These are phyloP conservation scores for Meiosimyza platycephala DNA, from an alignment of 2,888 invertebrate genomes.

Conservation along the genomic window DNA sequence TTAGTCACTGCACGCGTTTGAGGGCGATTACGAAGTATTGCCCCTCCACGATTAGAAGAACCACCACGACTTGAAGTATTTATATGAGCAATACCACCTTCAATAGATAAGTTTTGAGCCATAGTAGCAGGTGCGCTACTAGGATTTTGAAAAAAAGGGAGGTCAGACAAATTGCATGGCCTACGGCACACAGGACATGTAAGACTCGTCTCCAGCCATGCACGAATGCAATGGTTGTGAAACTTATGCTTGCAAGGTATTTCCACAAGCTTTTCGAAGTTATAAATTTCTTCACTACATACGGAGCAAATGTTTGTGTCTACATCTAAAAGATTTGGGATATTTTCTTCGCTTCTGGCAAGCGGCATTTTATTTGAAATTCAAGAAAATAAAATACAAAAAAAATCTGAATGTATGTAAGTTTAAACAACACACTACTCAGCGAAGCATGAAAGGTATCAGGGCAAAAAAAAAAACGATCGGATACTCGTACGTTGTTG, in stretches of 20 bases:
- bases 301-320: neutral
- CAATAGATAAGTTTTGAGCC: neutral
- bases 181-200: neutral
- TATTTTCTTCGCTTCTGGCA: too few relatives aligned
- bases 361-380: too few relatives aligned
- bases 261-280: neutral
- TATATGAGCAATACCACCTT: neutral
- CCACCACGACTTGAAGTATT: neutral
- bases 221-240: neutral
- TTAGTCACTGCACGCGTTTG: too few relatives aligned
- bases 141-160: neutral
- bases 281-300: neutral
- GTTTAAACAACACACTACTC: too few relatives aligned
- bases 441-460: too few relatives aligned
- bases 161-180: neutral
- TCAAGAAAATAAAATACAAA: too few relatives aligned
- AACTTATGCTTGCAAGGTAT: neutral
- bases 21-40: neutral
- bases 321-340: too few relatives aligned
- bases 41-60: neutral
- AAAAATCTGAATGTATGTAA: too few relatives aligned
- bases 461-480: too few relatives aligned
- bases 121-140: neutral
- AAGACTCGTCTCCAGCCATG: neutral
- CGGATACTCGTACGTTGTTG: too few relatives aligned